Evolutionary conservation across 2,113 vertebrate species (phyloP), one percentile per base, ranked within the genome.

Genomic region (Pleuronectes platessa): DNA sequence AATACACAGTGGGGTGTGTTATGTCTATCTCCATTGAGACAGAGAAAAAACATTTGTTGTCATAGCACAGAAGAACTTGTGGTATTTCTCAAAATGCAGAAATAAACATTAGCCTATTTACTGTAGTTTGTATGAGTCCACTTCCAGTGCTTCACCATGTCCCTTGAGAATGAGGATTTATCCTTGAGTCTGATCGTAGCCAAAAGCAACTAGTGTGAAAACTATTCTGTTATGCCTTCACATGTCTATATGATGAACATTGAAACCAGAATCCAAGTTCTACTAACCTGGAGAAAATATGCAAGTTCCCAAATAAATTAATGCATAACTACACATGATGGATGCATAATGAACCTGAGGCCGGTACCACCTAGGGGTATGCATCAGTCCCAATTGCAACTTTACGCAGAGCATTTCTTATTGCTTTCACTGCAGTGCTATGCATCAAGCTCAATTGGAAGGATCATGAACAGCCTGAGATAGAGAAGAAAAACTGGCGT

Each of bases 111-210:
- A 64, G 68, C 49, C 53, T 42, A n/a, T 74, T 26, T 23, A 65
- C 1, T 65, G 26, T 18, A n/a, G 23, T 54, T 27, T 68, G 12
- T 53, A 5, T 58, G 12, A 84, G 42, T 53, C 74, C 24, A 35
- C 18, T 35, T 82, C 84, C 76, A 75, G 71, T 78, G 84, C 79
- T 87, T 86, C 86, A 88, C 86, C 83, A 73, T 82, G 81, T 83
- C 23, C 35, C 37, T 10, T 31, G 7, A 79, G 20, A 63, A 27
- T 35, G 0, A 67, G 24, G 10, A 21, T 74, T 47, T 61, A 42
- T n/a, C 76, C 17, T 21, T 42, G 4, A 53, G 31, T 11, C 42
- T 45, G 47, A 70, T 60, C 7, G 27, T 14, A 24, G 7, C 5
- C 2, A 76, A 7, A 12, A 58, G 51, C 35, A 56, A 37, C 31